Evolutionary conservation across 37 sponge, comb jelly and placozoan species (phyloP), one percentile per base, ranked within the genome.

Genomic region (Chondrosia reniformis): DNA sequence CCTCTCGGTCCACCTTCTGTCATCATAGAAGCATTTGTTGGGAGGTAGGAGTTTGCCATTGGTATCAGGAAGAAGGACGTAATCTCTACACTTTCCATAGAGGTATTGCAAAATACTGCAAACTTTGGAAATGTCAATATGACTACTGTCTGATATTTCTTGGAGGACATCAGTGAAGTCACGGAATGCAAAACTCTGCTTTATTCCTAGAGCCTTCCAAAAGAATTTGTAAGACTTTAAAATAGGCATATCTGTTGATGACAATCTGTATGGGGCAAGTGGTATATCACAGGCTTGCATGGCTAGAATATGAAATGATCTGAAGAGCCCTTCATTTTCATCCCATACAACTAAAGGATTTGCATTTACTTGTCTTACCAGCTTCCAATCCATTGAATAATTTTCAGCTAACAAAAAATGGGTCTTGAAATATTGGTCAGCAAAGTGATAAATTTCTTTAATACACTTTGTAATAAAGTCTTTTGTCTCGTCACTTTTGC

Each of bases 11-110:
- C 86, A 79, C 31, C 73, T 37, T 9, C 67, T 36, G 55, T 88
- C 88, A 79, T 88, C 80, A 36, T 75, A 88, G 5, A 42, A 42
- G 64, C 88, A 88, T 27, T 79, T 45, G 22, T 19, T 57, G 0
- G 79, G 28, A 42, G 80, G 55, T 1, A 55, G 33, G 2, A 88
- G 79, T 52, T 10, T 38, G 15, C 17, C 0, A 2, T 79, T 40
- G 0, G 62, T 38, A 32, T 83, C 83, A 30, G 80, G 83, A 3
- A 88, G 4, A 24, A 83, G 65, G 9, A 88, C 27, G 40, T 45
- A 12, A 1, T 38, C 49, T 28, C 42, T 21, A 33, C 30, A 1
- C 43, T 74, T 34, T 22, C 21, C 52, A 31, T 36, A n/a, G n/a
- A 49, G 52, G 52, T 49, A 49, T 15, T 49, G 52, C 10, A 49